Evolutionary conservation across 2,888 invertebrate species (phyloP).

Genomic region (Ferdinandea cuprea): DNA sequence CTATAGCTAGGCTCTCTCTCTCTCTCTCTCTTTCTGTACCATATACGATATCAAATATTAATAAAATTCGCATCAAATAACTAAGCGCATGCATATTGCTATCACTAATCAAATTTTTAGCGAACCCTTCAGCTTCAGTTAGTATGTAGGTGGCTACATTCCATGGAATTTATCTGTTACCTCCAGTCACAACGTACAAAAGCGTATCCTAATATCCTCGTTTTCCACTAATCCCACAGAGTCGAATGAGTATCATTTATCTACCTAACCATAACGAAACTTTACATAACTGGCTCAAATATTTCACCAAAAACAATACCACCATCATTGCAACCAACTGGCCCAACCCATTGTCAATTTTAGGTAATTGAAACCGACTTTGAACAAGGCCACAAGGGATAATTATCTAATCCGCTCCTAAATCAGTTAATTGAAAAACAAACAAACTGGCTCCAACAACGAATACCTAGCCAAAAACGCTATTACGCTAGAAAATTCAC

Average conservation of each 20-base stretch:
- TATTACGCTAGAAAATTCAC: conserved; percentile 12
- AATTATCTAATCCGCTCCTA: conserved; percentile 69
- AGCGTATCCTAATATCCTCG: too few relatives aligned
- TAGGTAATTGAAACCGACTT: conserved; percentile 59
- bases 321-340: neutral
- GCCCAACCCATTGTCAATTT: conserved; percentile 5
- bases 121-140: too few relatives aligned
- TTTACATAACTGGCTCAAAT: conserved; percentile 4
- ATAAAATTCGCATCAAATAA: too few relatives aligned
- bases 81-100: too few relatives aligned
- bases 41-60: too few relatives aligned
- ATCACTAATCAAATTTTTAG: too few relatives aligned
- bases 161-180: too few relatives aligned
- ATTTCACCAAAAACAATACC: conserved; percentile 2
- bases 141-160: too few relatives aligned
- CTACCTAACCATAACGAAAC: neutral
- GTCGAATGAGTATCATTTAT: neutral
- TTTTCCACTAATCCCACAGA: neutral
- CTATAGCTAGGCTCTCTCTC: too few relatives aligned
- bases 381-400: conserved; percentile 56
- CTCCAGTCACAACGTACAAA: too few relatives aligned
- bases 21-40: too few relatives aligned
- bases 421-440: conserved; percentile 74
- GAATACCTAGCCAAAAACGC: conserved; percentile 20
- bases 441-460: conserved; percentile 54